These are phyloP conservation scores for Myxocyprinus asiaticus DNA, from an alignment of 2,113 vertebrate genomes.

Conservation along the genomic window DNA sequence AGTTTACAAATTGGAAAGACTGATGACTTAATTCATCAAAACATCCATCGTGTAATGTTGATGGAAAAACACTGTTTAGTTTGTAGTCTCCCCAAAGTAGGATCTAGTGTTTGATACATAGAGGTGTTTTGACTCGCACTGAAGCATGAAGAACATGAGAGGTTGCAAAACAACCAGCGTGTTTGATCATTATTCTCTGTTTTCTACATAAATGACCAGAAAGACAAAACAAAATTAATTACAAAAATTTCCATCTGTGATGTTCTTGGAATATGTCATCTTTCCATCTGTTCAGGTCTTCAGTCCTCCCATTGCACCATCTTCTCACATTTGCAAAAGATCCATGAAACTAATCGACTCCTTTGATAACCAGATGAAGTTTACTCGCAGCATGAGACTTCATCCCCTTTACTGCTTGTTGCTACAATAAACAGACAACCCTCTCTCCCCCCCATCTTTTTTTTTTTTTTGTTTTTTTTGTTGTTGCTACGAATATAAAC, in stretches of 20 bases:
- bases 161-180: background rate
- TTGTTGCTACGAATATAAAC: background rate
- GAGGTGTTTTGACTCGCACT: slow-evolving; percentile 22
- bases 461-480: background rate
- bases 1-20: slow-evolving; percentile 37
- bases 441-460: background rate
- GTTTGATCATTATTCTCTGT: background rate
- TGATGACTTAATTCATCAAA: slow-evolving; percentile 36
- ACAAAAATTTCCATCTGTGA: background rate
- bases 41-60: slow-evolving; percentile 21
- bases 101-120: slow-evolving; percentile 17
- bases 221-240: background rate
- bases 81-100: slow-evolving; percentile 5
- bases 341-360: background rate
- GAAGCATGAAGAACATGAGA: background rate
- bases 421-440: slow-evolving; percentile 21
- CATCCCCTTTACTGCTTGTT: slow-evolving; percentile 22
- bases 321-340: background rate
- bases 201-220: slow-evolving; percentile 1
- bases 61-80: slow-evolving; percentile 16
- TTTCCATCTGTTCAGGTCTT: background rate
- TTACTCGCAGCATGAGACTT: slow-evolving; percentile 24
- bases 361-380: background rate
- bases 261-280: background rate
- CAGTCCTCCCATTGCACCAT: background rate